Evolutionary conservation across 2,888 invertebrate species (phyloP), one percentile per base, ranked within the genome.

Genomic region (Diadegma fenestrale): DNA sequence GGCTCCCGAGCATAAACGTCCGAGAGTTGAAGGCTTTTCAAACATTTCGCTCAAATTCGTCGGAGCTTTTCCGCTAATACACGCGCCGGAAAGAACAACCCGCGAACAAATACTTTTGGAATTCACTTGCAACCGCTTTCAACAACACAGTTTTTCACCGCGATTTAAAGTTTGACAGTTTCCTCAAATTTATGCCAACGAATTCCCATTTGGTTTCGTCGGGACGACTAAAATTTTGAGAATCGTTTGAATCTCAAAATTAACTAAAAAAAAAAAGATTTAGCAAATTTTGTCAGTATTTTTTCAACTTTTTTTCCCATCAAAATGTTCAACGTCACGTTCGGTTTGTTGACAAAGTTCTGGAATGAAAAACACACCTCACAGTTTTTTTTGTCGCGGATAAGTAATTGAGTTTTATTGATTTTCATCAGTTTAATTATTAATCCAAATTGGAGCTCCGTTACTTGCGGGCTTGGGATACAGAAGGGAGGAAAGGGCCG

Each of bases 371-470:
- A 58, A 48, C n/a, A n/a, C n/a, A n/a, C 61, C 48, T 41, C 22
- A 26, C 8, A n/a, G 12, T 68, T 26, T 33, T 26, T 33, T 8
- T 37, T 26, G 30, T 68, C 41, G 14, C 14, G 10, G 43, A 78
- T 69, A 43, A 58, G 19, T 79, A 69, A 79, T 77, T 68, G 63
- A 45, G 48, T 61, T 61, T 19, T 33, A 33, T 61, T 33, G 69
- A 79, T 61, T 69, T 61, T 37, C 68, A 68, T 73, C 78, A 61
- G 30, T 61, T 41, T 61, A 69, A 78, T 72, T 54, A 76, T 58
- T 63, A 75, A 61, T 85, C 54, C 17, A 45, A 73, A 64, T 45
- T 77, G 48, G 37, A 84, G 75, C 71, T 81, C 64, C 33, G 17
- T 80, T 68, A 54, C 54, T 54, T 54, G 7, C 54, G 51, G 30